Base-by-base conservation (phyloP, 2,113 vertebrate species). In the Atractosteus spatula region DNA sequence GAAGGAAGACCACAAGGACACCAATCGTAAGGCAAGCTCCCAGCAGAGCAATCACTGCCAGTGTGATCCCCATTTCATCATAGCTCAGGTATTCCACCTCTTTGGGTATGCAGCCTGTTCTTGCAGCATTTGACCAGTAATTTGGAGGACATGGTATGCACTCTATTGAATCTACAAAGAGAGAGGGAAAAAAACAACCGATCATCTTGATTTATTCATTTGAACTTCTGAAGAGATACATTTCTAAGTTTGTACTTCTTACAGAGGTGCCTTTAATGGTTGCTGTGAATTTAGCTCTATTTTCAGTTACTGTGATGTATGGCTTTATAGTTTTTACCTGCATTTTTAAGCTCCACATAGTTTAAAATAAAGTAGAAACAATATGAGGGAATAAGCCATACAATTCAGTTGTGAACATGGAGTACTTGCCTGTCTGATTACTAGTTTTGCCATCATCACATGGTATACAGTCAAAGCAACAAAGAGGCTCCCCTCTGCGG, bases 121-220 rank as follows among this genome's bases (percentile, higher is more conserved):
- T 79, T 4, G 84, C 72, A 17, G 57, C n/a, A 70, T 90, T 90
- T 13, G 90, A 88, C 89, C 89, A 92, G 77, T 84, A 90, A 63
- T 91, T 83, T 41, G 11, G 7, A 0, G 86, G 82, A 76, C 89
- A 90, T 74, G 73, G 69, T 44, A 71, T 80, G 75, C 90, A 91
- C 8, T 89, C 84, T 84, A 89, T 55, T 76, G 85, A 81, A 76
- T 89, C 90, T 91, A 62, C 4, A 43, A 41, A 70, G 11, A 66
- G 55, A 71, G 17, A 56, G 41, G 68, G 7, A 29, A 3, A 42
- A 59, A 13, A 0, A 54, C 17, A 29, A 10, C 10, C 2, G 89
- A 63, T 91, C 83, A n/a, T 12, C 47, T 41, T 70, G 67, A 1
- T n/a, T 10, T 43, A 16, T 59, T 59, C 29, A 29, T 29, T 29